These are phyloP conservation scores for Palythoa grandiflora DNA, from an alignment of 92 coral and sea anemone species.

Conservation along the genomic window DNA sequence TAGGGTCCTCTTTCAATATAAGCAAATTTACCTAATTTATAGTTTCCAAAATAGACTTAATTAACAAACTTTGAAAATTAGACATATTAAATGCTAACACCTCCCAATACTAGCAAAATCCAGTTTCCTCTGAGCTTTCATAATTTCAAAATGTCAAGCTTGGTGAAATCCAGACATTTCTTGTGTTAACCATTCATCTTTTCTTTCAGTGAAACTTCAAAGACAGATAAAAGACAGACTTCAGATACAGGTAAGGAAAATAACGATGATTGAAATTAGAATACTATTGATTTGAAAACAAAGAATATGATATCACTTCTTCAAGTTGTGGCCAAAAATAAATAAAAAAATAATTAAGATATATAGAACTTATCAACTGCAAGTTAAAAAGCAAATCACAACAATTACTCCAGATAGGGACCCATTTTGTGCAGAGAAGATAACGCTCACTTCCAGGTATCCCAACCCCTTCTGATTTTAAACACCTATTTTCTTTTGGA, in stretches of 20 bases:
- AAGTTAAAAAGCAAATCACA: constrained; percentile 33
- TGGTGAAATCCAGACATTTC: constrained; percentile 25
- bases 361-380: constrained; percentile 32
- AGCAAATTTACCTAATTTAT: constrained; percentile 1
- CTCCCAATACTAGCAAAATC: background rate
- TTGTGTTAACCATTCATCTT: constrained; percentile 22
- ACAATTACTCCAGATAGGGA: constrained; percentile 37
- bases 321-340: constrained; percentile 33
- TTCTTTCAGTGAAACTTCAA: constrained; percentile 29
- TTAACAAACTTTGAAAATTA: constrained; percentile 25
- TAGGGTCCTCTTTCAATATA: constrained; percentile 9
- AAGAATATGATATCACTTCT: constrained; percentile 5
- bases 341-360: constrained; percentile 1
- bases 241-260: constrained; percentile 28
- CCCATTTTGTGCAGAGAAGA: constrained; percentile 28
- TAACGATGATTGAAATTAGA: constrained; percentile 18
- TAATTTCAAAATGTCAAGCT: constrained; percentile 15
- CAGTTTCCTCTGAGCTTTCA: background rate
- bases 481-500: constrained; percentile 4
- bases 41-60: constrained; percentile 26
- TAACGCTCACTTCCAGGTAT: constrained; percentile 23
- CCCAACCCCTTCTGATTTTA: constrained; percentile 3
- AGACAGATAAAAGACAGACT: constrained; percentile 20
- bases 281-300: constrained; percentile 25
- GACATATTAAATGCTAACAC: constrained; percentile 11